Percentiles rank a stretch among this genome's conserved stretches.
phyloP scores from a whole-genome alignment of 2,797 vertebrate genomes.

The Oreochromis mossambicus region DNA sequence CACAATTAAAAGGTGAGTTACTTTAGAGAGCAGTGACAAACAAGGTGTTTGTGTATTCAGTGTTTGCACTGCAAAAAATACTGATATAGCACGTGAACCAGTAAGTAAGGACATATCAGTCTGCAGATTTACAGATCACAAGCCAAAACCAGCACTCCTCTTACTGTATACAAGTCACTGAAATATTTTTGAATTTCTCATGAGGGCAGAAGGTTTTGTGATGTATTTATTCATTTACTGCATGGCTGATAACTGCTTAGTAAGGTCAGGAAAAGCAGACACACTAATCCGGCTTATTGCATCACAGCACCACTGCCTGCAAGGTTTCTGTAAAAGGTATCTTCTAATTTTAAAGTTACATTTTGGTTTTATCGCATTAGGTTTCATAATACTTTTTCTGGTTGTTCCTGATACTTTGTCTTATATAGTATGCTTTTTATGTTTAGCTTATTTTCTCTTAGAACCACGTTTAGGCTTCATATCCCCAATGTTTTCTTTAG shows the following conservation, averaged over 20 bases:
- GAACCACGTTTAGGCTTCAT: not conserved
- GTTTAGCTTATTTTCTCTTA: not conserved
- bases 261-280: not conserved
- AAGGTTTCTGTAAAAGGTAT: not conserved
- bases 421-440: not conserved
- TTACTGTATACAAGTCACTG: not conserved
- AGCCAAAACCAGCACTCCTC: not conserved
- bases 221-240: not conserved
- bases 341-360: not conserved
- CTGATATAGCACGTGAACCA: not conserved
- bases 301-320: not conserved
- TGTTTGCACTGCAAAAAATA: rapidly evolving
- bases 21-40: not conserved
- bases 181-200: not conserved
- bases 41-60: not conserved
- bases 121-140: not conserved
- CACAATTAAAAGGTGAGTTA: not conserved
- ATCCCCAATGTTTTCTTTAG: not conserved
- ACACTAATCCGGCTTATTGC: not conserved
- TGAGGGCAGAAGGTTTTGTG: not conserved
- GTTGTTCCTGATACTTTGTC: not conserved
- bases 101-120: not conserved
- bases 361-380: not conserved
- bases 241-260: not conserved
- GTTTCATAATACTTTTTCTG: not conserved